Base-by-base conservation (phyloP, 2,797 vertebrate species). In the Taenioides sp. region DNA sequence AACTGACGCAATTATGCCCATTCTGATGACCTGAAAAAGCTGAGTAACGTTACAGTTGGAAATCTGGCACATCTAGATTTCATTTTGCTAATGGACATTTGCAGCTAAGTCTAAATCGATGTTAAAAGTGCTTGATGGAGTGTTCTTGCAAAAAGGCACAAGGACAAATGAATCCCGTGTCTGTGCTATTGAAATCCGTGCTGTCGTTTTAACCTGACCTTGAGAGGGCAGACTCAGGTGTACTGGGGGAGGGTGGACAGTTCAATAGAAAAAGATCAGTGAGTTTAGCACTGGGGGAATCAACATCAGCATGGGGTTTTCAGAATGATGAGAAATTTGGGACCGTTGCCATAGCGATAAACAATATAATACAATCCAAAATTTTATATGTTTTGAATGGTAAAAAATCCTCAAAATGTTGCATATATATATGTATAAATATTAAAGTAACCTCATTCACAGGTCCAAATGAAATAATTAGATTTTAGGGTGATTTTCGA, bases 11-110 rank as follows among this genome's bases (percentile, higher is more conserved):
- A 69, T 76, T 65, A 1, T 23, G 63, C 9, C 20, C 43, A 47
- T 54, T n/a, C 22, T 58, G 22, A 57, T 14, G 22, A 25, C 10
- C 25, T 54, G n/a, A 22, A 22, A 54, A 54, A 54, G 52, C 64
- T 65, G 65, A 71, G 27, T 58, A 63, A 78, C 65, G 57, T 80
- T 52, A 67, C 73, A 60, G 67, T 43, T 23, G n/a, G 57, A 76
- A 16, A 52, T 66, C 28, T 77, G 34, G 22, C 69, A 57, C 23
- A 64, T 71, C 23, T 16, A 58, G 17, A 66, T 63, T 54, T 54
- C 20, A 70, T 63, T 54, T 54, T n/a, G 7, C n/a, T 54, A 58
- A 58, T 58, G 55, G 12, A 58, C 12, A 6, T 27, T 27, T 17
- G 55, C 43, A 17, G 43, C 43, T 47, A 43, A 14, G 2, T 2